phyloP scores from a whole-genome alignment of 2,888 invertebrate species.

The Athrips mouffetella region DNA sequence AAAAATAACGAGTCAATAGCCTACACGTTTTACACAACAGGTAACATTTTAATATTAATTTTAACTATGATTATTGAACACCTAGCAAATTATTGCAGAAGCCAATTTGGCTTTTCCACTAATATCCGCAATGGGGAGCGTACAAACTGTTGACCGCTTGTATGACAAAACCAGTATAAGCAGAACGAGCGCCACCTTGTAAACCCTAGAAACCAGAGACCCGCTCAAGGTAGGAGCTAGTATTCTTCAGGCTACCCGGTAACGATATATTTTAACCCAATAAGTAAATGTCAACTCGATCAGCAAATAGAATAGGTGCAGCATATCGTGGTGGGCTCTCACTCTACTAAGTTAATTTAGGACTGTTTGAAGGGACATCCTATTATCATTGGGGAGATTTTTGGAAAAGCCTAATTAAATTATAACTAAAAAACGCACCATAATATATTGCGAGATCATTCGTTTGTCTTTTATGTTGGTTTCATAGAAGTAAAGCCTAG shows the following conservation, averaged over 20 bases:
- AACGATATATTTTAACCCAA: no score
- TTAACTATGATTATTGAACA: constrained; percentile 21
- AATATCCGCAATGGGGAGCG: background rate
- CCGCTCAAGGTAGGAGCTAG: no score
- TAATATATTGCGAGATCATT: constrained; percentile 58
- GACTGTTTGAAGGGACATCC: no score
- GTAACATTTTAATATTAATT: constrained; percentile 14
- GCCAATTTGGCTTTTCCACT: constrained; percentile 11
- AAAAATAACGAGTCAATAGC: background rate
- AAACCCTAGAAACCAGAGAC: no score
- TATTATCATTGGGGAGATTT: background rate
- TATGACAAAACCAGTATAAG: no score
- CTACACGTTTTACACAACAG: constrained; percentile 8
- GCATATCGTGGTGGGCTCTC: no score
- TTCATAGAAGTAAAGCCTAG: constrained; percentile 29
- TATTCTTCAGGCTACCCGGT: no score
- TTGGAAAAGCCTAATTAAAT: background rate
- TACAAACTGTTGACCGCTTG: no score
- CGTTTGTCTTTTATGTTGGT: constrained; percentile 17
- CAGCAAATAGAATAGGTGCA: no score
- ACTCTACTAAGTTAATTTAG: no score
- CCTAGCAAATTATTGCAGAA: constrained; percentile 36
- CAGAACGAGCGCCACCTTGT: no score
- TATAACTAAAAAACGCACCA: constrained; percentile 38
- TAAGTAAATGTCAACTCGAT: no score